Base-by-base conservation (phyloP, 2,888 invertebrate species). In the Tanypteryx hageni region DNA sequence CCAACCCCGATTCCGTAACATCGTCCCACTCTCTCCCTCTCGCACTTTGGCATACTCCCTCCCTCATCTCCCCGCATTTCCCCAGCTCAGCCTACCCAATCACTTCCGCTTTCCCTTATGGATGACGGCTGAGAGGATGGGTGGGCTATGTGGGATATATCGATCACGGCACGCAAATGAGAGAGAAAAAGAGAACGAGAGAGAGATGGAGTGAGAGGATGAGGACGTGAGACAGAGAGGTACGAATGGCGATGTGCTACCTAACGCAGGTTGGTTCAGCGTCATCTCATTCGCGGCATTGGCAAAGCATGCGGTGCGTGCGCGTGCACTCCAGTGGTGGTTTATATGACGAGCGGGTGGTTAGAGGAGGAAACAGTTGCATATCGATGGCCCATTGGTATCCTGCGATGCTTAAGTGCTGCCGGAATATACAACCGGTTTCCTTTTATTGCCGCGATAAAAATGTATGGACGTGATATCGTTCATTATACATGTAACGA, bases 401-500 rank as follows among this genome's bases (percentile, higher is more conserved):
- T 89, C 89, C n/a, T 44, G 44, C 89, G 44, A 89, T 64, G 86
- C 59, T 86, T 86, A 86, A 86, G 89, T 89, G 89, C 68, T 64
- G 44, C 61, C 61, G 64, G 68, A 64, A 89, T 31, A 44, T 89
- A 89, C 89, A 89, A 89, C 89, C 89, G 64, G 89, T 44, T 89
- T n/a, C 89, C n/a, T 89, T 76, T 89, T 89, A 89, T 68, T 68
- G 89, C 61, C 18, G 13, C 89, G 89, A 89, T 89, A 89, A 89
- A 89, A 89, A 89, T 89, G 89, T 64, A 89, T 89, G 89, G 89
- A 56, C 89, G 89, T 27, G 64, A 89, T 89, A 31, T 89, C 89
- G 31, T 44, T 64, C 44, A 89, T 89, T 64, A 89, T 89, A 16
- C 31, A 89, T 68, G 61, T 61, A 44, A n/a, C 16, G 31, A 31